A percentile compares a stretch with the other conserved stretches of the same genome.
Evolutionary conservation across 2,797 vertebrate species (phyloP).

Genomic region (Hemitrygon akajei): DNA sequence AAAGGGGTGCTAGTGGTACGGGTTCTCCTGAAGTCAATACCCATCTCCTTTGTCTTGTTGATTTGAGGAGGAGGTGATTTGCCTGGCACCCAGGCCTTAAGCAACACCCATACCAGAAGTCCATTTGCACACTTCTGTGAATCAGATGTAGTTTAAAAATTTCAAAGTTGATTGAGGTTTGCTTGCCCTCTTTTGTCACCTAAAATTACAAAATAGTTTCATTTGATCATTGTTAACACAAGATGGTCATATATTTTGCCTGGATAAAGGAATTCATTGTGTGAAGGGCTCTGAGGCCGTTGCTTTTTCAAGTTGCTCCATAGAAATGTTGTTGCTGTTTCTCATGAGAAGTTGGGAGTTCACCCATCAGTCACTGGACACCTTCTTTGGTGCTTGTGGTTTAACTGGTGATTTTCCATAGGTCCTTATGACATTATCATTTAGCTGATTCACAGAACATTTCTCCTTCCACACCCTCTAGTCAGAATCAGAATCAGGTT

Average conservation of each 20-base stretch:
- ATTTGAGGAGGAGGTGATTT: no score
- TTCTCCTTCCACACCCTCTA: no score
- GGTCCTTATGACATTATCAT: no score
- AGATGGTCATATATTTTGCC: background rate
- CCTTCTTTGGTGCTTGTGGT: background rate
- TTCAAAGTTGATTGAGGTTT: background rate
- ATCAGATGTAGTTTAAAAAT: background rate
- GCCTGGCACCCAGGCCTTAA: no score
- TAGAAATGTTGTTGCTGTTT: background rate
- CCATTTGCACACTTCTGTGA: background rate
- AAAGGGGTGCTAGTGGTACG: no score
- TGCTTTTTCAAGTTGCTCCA: background rate
- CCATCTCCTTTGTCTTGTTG: no score
- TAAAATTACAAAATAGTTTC: background rate
- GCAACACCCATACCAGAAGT: background rate
- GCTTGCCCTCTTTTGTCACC: background rate
- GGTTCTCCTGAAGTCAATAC: no score
- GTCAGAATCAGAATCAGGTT: no score
- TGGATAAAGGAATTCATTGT: background rate
- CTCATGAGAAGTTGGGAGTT: background rate
- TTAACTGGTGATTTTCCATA: background rate
- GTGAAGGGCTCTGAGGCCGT: background rate
- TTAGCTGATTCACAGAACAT: no score
- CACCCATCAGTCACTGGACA: background rate
- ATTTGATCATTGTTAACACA: background rate